phyloP scores from a whole-genome alignment of 2,888 invertebrate genomes.

The Latrodectus elegans region DNA sequence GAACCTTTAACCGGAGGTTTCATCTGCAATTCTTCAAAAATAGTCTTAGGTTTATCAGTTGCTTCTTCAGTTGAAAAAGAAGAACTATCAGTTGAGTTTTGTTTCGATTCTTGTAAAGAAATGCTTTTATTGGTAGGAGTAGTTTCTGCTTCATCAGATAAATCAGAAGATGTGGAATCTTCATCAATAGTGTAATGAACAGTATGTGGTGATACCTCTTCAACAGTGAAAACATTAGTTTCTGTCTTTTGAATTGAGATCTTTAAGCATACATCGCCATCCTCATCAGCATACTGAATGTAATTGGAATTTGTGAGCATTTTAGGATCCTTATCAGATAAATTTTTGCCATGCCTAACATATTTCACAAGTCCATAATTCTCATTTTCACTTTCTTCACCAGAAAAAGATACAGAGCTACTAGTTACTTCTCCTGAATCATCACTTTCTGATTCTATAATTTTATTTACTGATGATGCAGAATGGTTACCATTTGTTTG shows the following conservation, averaged over 20 bases:
- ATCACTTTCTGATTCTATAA: constrained; percentile 10
- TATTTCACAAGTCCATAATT: constrained; percentile 54
- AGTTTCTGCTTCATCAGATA: constrained; percentile 31
- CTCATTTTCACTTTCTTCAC: constrained; percentile 45
- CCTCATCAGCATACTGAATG: constrained; percentile 39
- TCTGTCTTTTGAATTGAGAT: constrained; percentile 65
- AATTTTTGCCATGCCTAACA: constrained; percentile 10
- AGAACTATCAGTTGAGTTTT: constrained; percentile 30
- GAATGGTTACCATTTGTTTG: too few relatives aligned
- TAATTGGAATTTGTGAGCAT: constrained; percentile 36
- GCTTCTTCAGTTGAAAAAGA: constrained; percentile 29
- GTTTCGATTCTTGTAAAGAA: constrained; percentile 17
- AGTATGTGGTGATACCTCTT: constrained; percentile 51
- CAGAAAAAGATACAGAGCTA: constrained; percentile 44
- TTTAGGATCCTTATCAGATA: neutral
- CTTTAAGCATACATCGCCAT: constrained; percentile 56
- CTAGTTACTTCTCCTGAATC: constrained; percentile 27
- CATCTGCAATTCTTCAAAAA: constrained; percentile 57
- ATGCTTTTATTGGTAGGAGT: neutral
- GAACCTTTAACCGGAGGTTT: constrained; percentile 52
- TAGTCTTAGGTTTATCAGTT: constrained; percentile 44
- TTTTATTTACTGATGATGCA: neutral
- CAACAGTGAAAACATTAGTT: constrained; percentile 63
- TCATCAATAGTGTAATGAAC: constrained; percentile 51
- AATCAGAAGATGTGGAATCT: constrained; percentile 54